phyloP scores from a whole-genome alignment of 1,140 invertebrate genomes.

The Goniozus legneri region DNA sequence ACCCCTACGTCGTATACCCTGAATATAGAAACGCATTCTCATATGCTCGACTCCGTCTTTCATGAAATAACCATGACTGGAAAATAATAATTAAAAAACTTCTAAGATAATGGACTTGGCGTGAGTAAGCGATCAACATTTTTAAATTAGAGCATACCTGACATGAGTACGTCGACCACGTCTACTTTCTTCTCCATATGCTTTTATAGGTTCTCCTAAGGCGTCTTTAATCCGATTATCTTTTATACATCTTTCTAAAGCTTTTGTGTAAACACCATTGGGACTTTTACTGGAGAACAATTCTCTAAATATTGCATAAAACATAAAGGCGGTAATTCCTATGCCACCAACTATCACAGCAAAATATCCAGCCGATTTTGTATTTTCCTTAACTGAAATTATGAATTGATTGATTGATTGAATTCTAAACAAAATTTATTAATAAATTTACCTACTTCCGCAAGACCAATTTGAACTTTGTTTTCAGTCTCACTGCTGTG shows the following conservation, averaged over 20 bases:
- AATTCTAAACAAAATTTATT: neutral
- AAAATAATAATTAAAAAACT: constrained; percentile 32
- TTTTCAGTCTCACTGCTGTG: constrained; percentile 16
- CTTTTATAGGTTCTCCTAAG: constrained; percentile 83
- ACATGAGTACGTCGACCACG: constrained; percentile 63
- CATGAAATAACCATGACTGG: constrained; percentile 69
- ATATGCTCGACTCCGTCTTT: constrained; percentile 74
- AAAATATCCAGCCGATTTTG: constrained; percentile 78
- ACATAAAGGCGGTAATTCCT: constrained; percentile 73
- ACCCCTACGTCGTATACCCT: constrained; percentile 74
- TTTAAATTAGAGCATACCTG: constrained; percentile 48
- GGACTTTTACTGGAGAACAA: constrained; percentile 84
- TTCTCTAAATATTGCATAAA: constrained; percentile 80
- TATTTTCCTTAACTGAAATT: constrained; percentile 75
- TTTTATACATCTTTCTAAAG: constrained; percentile 69
- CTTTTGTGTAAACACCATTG: constrained; percentile 77
- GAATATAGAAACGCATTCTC: constrained; percentile 86
- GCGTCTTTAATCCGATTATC: constrained; percentile 70
- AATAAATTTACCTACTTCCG: constrained; percentile 41
- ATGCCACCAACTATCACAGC: constrained; percentile 76
- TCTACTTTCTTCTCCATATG: constrained; percentile 79
- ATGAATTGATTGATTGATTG: neutral
- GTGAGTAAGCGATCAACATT: too few relatives aligned
- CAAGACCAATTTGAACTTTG: constrained; percentile 36
- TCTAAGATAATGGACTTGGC: too few relatives aligned